These are phyloP conservation scores for Cybosia mesomella DNA, from an alignment of 2,888 invertebrate genomes.

Conservation along the genomic window DNA sequence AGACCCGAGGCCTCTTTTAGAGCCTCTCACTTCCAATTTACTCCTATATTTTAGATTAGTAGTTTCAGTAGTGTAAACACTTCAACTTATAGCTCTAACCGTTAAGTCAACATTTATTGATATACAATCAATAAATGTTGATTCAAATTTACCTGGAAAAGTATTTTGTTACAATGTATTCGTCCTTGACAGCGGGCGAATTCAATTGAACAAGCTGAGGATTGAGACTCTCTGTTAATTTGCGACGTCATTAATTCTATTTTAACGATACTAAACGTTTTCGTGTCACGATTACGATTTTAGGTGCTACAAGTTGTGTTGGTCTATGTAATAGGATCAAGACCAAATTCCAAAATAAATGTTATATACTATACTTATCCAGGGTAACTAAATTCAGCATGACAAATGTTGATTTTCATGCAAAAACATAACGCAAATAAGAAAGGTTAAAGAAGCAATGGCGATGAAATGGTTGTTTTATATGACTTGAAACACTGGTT, in stretches of 20 bases:
- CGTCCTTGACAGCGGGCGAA: constrained; percentile 34
- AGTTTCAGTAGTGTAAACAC: not conserved
- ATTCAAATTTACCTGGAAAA: not conserved
- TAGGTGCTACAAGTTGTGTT: constrained; percentile 44
- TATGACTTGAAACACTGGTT: no score
- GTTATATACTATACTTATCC: not conserved
- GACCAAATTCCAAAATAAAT: not conserved
- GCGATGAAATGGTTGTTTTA: no score
- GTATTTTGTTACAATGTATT: constrained; percentile 21
- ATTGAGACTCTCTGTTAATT: constrained; percentile 65
- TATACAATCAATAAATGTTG: constrained; percentile 4
- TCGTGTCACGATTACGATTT: constrained; percentile 67
- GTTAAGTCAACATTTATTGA: no score
- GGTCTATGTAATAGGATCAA: constrained; percentile 38
- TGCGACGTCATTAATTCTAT: constrained; percentile 72
- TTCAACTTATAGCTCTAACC: not conserved
- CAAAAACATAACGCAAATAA: no score
- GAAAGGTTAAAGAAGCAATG: no score
- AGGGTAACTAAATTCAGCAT: not conserved
- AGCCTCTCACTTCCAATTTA: not conserved
- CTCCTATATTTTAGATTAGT: not conserved
- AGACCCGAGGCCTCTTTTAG: not conserved
- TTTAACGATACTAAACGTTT: constrained; percentile 77
- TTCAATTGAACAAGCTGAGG: constrained; percentile 36
- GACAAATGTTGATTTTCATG: no score